Conservation (phyloP, 2,888 invertebrate genomes). For the Anthoptus insignis region DNA sequence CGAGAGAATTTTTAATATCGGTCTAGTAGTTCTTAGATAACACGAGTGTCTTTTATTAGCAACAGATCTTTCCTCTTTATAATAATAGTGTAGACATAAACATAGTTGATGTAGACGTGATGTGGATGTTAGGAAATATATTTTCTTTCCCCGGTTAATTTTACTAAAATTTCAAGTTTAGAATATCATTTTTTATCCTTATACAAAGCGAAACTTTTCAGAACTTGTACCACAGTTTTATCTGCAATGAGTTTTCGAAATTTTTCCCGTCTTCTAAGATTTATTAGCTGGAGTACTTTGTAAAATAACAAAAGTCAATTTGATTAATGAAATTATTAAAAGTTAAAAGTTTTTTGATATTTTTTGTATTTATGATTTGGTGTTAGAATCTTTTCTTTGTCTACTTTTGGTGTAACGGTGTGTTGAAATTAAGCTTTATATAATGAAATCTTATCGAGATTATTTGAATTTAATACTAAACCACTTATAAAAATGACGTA, state of each 20-base stretch:
- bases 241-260: conserved; percentile 25
- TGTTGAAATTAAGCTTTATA: no score
- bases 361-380: neutral
- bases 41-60: no score
- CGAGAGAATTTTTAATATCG: no score
- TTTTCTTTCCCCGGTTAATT: neutral
- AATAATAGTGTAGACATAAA: no score
- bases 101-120: neutral
- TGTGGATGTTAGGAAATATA: neutral
- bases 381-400: neutral
- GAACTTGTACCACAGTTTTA: conserved; percentile 26
- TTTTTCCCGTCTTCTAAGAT: conserved; percentile 10
- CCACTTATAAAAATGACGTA: no score
- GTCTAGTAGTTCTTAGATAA: no score
- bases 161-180: conserved; percentile 9
- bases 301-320: conserved; percentile 4
- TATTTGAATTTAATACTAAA: no score
- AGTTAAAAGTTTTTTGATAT: neutral
- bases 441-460: no score
- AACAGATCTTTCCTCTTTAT: no score
- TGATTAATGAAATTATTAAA: conserved; percentile 7
- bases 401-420: no score
- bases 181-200: conserved; percentile 24
- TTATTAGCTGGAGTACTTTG: conserved; percentile 7
- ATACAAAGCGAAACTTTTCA: conserved; percentile 31